These are phyloP conservation scores for Isichthys henryi DNA, from an alignment of 2,113 vertebrate species.

Conservation along the genomic window DNA sequence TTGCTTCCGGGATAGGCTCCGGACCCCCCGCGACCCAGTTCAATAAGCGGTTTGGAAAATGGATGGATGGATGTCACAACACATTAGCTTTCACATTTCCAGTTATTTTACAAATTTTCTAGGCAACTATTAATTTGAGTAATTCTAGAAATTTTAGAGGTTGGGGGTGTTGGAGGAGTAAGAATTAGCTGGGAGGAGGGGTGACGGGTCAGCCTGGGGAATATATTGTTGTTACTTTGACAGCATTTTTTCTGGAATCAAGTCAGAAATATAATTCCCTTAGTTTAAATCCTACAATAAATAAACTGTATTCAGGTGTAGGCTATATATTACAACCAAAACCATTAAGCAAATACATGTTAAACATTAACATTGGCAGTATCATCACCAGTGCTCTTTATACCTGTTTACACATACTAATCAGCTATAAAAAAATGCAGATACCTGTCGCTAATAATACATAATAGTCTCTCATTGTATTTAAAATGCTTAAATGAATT, in stretches of 20 bases:
- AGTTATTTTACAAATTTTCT: not conserved
- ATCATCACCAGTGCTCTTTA: not conserved
- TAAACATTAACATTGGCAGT: not conserved
- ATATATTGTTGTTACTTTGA: not conserved
- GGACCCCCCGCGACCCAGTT: no score
- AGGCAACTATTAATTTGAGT: not conserved
- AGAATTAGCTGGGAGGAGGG: not conserved
- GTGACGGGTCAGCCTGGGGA: not conserved
- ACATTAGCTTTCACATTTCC: not conserved
- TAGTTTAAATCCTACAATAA: not conserved
- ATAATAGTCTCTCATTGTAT: not conserved
- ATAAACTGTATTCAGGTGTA: not conserved
- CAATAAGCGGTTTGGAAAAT: no score
- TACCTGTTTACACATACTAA: not conserved
- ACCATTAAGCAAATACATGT: conserved; percentile 37
- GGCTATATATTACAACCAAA: conserved; percentile 9
- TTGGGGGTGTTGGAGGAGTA: not conserved
- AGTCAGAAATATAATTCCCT: not conserved
- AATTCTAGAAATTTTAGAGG: not conserved
- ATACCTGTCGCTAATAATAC: not conserved
- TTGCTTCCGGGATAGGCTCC: no score
- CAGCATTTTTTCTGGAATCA: not conserved
- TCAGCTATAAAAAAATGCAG: not conserved
- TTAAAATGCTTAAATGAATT: not conserved
- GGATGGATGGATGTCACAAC: no score